phyloP scores from a whole-genome alignment of 2,797 vertebrate species.

The Phylloscopus collybita region DNA sequence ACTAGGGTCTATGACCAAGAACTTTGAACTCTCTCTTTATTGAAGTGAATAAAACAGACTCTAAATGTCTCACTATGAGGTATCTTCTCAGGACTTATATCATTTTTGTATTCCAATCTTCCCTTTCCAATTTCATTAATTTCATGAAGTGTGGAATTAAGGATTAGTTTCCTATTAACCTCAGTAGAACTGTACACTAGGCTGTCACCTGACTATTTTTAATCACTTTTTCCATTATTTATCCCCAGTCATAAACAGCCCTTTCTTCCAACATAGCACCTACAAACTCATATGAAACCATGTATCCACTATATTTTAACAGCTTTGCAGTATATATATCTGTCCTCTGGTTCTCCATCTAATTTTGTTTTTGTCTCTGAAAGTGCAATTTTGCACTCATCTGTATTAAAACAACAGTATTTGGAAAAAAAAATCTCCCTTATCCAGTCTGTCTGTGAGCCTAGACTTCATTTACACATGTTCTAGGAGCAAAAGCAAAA shows the following conservation, averaged over 20 bases:
- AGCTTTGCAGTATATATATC: neutral
- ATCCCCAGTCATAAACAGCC: neutral
- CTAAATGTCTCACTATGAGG: neutral
- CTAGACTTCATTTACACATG: neutral
- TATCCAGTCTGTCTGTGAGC: neutral
- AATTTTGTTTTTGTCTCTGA: neutral
- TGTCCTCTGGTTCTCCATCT: neutral
- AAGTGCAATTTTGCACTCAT: neutral
- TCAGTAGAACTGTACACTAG: neutral
- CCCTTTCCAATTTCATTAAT: neutral
- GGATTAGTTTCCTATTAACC: constrained; percentile 12
- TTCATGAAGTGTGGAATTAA: neutral
- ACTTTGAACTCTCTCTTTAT: neutral
- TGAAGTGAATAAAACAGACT: neutral
- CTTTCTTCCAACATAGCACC: neutral
- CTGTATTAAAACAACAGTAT: neutral
- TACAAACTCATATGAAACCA: neutral
- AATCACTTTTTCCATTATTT: neutral
- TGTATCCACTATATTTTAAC: neutral
- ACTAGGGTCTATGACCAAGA: neutral
- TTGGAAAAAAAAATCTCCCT: neutral
- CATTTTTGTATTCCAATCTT: neutral
- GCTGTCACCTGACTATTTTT: neutral
- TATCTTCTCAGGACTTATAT: neutral
- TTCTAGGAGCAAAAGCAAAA: neutral